Conservation (phyloP, 2,797 vertebrate genomes). For the Argentina silus region DNA sequence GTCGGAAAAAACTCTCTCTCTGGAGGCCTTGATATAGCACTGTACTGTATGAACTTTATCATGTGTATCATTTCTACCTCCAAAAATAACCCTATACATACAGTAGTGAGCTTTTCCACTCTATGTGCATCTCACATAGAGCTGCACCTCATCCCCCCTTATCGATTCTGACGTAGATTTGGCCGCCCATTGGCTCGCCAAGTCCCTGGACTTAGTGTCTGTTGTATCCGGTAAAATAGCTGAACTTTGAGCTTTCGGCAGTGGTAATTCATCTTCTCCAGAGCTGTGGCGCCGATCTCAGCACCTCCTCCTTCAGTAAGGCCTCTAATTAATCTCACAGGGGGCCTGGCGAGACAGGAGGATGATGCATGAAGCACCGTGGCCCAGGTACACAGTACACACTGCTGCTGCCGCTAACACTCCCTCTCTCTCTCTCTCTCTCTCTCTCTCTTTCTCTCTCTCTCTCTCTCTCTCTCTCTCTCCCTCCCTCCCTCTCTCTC, state of each 20-base stretch:
- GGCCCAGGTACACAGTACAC: conserved; percentile 34
- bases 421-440: conserved; percentile 3
- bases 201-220: conserved; percentile 33
- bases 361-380: conserved; percentile 63
- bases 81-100: too few species aligned
- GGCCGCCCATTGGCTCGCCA: conserved; percentile 31
- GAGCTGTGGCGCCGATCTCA: conserved; percentile 53
- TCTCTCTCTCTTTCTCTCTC: conserved; percentile 19
- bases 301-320: conserved; percentile 27
- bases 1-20: too few species aligned
- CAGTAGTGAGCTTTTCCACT: too few species aligned
- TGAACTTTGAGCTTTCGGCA: conserved; percentile 65
- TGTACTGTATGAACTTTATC: too few species aligned
- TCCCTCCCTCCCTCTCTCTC: conserved; percentile 12
- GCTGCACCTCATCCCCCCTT: not conserved
- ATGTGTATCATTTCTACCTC: too few species aligned
- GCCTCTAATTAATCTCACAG: conserved; percentile 64
- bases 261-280: conserved; percentile 65
- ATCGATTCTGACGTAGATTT: conserved; percentile 33
- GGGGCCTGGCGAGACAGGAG: conserved; percentile 51
- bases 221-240: conserved; percentile 59
- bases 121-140: not conserved
- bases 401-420: not conserved
- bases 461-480: conserved; percentile 5
- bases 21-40: too few species aligned